A percentile compares a stretch with the other conserved stretches of the same genome.
Conservation (phyloP, 2,888 invertebrate species). For the Pheosia gnoma region DNA sequence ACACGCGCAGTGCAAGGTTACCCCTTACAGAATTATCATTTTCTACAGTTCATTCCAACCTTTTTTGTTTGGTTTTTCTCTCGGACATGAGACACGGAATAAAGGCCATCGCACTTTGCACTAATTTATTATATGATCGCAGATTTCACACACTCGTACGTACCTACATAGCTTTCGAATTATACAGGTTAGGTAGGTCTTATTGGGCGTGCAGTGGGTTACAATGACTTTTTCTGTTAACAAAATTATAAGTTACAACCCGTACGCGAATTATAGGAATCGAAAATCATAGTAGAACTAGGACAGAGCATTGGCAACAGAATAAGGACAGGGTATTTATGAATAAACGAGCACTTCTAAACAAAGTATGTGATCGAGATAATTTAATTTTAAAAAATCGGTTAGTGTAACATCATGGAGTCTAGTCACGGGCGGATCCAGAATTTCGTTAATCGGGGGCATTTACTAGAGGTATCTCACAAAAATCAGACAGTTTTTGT, state of each 20-base stretch:
- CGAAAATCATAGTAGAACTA: background rate
- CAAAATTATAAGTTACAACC: background rate
- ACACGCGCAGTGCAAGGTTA: too few species aligned
- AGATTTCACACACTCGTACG: background rate
- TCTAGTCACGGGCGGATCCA: too few species aligned
- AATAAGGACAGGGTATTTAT: background rate
- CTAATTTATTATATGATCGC: background rate
- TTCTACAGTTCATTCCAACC: too few species aligned
- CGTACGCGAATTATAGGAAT: background rate
- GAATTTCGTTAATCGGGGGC: too few species aligned
- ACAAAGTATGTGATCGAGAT: too few species aligned
- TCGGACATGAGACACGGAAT: background rate
- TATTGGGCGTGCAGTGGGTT: conserved; percentile 4
- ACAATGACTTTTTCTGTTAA: background rate
- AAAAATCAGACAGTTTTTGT: too few species aligned
- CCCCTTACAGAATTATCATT: too few species aligned
- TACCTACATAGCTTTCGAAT: conserved; percentile 2
- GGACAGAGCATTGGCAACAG: background rate
- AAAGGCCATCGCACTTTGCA: background rate
- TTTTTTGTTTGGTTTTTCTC: too few species aligned
- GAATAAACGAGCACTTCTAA: too few species aligned
- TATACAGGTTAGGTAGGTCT: background rate
- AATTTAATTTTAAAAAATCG: too few species aligned
- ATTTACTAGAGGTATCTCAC: too few species aligned
- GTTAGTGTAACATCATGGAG: too few species aligned